Evolutionary conservation across 2,888 invertebrate species (phyloP).

Genomic region (Choreutis nemorana): DNA sequence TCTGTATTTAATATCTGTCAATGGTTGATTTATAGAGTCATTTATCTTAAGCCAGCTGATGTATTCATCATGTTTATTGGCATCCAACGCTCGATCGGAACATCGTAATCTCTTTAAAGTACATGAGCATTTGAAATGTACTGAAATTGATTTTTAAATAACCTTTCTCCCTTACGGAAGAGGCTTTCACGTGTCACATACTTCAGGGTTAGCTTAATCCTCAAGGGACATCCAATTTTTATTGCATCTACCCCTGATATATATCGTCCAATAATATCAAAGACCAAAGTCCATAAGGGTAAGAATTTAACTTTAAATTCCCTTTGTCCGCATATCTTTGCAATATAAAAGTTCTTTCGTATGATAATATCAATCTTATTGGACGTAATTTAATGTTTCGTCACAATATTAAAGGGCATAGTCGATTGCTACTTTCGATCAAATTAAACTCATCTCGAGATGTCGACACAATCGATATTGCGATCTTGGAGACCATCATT

Average conservation of each 20-base stretch:
- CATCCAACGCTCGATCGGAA: constrained; percentile 22
- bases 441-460: too few relatives aligned
- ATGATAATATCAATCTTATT: too few relatives aligned
- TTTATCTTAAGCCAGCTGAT: constrained; percentile 37
- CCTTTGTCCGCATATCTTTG: too few relatives aligned
- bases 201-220: constrained; percentile 61
- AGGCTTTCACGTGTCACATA: constrained; percentile 57
- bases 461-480: constrained; percentile 30
- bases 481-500: constrained; percentile 32
- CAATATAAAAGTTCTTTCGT: too few relatives aligned
- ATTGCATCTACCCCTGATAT: constrained; percentile 56
- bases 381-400: too few relatives aligned
- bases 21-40: constrained; percentile 43
- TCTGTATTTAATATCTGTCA: constrained; percentile 38
- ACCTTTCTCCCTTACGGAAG: constrained; percentile 38
- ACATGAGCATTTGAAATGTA: constrained; percentile 16
- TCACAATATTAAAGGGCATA: too few relatives aligned
- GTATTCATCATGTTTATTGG: constrained; percentile 35
- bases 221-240: constrained; percentile 54
- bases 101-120: constrained; percentile 15
- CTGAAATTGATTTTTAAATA: constrained; percentile 55
- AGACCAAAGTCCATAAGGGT: constrained; percentile 31
- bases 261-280: constrained; percentile 48
- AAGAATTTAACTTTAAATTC: too few relatives aligned
- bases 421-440: too few relatives aligned